Base-by-base conservation (phyloP, 2,113 vertebrate genomes). In the Cacatua alba region DNA sequence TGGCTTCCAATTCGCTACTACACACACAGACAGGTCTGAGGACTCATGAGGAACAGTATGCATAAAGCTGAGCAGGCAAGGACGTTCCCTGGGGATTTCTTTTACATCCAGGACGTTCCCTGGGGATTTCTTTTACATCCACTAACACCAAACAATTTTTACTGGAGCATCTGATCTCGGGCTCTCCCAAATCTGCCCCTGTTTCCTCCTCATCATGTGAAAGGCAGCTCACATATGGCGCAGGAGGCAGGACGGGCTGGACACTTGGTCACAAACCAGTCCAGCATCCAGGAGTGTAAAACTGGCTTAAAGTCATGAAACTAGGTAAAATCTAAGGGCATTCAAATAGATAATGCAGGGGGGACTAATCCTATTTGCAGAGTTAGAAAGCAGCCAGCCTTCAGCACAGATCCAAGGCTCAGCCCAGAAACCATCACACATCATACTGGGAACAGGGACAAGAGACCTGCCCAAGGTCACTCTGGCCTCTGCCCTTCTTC, bases 381-480 rank as follows among this genome's bases (percentile, higher is more conserved):
- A 71, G 37, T 53, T 26, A 35, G n/a, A 88, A 82, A 78, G 88
- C 63, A 92, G 60, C 68, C 75, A 95, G 78, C 92, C 74, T 92
- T 82, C 41, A 72, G 44, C 74, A 63, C 46, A 78, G 87, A 90
- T 35, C 35, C 69, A 64, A 78, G n/a, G 77, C 70, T 91, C 21
- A 75, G 89, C 7, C 24, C 37, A 59, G 83, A 41, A 33, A n/a
- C 41, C 5, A 7, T 80, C 71, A 49, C 14, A 5, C 26, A 2
- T 43, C 31, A 59, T 35, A 59, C 72, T 0, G 1, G 62, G 76
- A 39, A 55, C 17, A 3, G 59, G 29, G 49, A 85, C 25, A 39
- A 53, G 60, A 53, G 15, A 92, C 68, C 60, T 25, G 68, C 39
- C 70, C 86, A 74, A 78, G 75, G 91, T 86, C 85, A 59, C 21